Evolutionary conservation across 2,888 invertebrate species (phyloP).

Genomic region (Trachelus iudaicus): DNA sequence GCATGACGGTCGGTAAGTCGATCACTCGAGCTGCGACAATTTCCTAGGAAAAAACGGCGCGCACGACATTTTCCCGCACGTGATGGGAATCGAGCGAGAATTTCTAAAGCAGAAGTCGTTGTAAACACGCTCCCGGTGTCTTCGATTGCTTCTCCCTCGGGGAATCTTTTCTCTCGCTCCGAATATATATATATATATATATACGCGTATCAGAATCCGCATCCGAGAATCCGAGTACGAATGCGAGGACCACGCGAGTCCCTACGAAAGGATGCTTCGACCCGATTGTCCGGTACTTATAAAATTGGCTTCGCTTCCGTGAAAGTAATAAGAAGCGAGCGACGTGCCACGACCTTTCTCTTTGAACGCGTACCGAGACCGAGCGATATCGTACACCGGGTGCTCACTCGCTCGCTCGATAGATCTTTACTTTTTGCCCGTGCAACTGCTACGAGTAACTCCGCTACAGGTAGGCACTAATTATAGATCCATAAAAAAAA

Average conservation of each 20-base stretch:
- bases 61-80: slow-evolving; percentile 45
- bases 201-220: not conserved
- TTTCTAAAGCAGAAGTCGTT: slow-evolving; percentile 34
- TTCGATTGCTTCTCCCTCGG: not conserved
- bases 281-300: not conserved
- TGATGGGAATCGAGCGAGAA: slow-evolving; percentile 44
- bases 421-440: not conserved
- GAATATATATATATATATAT: not conserved
- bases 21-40: slow-evolving; percentile 43
- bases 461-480: not conserved
- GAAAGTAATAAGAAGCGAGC: not conserved
- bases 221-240: not conserved
- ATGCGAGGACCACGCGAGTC: not conserved
- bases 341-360: not conserved
- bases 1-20: slow-evolving; percentile 42
- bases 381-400: not conserved
- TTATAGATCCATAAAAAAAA: not conserved
- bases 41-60: slow-evolving; percentile 41
- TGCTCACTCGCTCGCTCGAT: not conserved
- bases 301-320: not conserved
- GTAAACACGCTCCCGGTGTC: not conserved
- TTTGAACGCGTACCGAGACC: not conserved
- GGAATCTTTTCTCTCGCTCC: not conserved
- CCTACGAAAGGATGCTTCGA: not conserved
- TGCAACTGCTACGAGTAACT: not conserved